Percentiles rank a stretch among this genome's conserved stretches.
Conservation (phyloP, 2,113 vertebrate genomes). For the Arothron firmamentum region DNA sequence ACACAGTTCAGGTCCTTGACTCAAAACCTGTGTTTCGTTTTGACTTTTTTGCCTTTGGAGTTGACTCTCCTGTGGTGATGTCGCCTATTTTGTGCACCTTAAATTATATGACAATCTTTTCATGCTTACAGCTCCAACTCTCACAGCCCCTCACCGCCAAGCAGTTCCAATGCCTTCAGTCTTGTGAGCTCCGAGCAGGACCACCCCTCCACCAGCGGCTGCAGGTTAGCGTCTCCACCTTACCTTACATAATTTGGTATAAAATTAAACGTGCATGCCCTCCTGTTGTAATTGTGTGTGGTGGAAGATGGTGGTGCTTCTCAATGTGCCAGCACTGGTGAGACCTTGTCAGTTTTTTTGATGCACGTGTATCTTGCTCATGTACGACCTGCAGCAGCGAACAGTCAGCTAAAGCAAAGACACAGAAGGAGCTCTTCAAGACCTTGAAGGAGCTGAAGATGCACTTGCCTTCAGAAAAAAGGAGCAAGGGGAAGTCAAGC, state of each 20-base stretch:
- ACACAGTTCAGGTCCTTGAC: constrained; percentile 7
- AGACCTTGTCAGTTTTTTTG: constrained; percentile 34
- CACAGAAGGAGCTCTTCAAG: constrained; percentile 88
- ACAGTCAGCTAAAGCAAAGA: constrained; percentile 87
- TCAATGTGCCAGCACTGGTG: constrained; percentile 9
- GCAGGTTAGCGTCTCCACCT: constrained; percentile 75
- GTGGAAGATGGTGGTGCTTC: background rate
- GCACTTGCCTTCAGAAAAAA: constrained; percentile 85
- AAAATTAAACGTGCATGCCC: background rate
- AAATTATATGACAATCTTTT: constrained; percentile 20
- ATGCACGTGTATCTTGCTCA: constrained; percentile 44
- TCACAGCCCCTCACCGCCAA: constrained; percentile 75
- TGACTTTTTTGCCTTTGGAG: constrained; percentile 1
- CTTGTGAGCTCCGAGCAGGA: constrained; percentile 84
- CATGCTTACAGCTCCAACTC: constrained; percentile 74
- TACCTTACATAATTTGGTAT: background rate
- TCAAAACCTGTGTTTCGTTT: constrained; percentile 16
- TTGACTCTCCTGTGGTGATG: background rate
- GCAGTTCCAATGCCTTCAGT: constrained; percentile 84
- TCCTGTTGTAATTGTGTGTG: constrained; percentile 6
- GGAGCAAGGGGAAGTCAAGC: constrained; percentile 85
- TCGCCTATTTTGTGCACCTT: background rate
- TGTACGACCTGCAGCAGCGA: constrained; percentile 79
- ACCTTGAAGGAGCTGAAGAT: constrained; percentile 88
- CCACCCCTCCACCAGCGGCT: constrained; percentile 86